These are phyloP conservation scores for Ethmia dodecea DNA, from an alignment of 2,888 invertebrate species.

Conservation along the genomic window DNA sequence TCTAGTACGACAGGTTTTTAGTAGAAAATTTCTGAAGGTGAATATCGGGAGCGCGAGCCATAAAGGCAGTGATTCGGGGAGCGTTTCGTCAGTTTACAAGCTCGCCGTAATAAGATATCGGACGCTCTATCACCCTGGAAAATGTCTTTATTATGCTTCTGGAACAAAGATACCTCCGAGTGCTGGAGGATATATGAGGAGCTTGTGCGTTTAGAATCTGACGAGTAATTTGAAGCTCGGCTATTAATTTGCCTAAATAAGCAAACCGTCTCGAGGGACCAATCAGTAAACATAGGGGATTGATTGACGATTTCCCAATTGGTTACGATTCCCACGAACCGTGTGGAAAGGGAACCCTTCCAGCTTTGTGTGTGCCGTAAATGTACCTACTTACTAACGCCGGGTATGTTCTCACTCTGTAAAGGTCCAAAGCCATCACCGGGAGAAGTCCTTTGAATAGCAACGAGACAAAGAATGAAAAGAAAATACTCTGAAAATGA, in stretches of 20 bases:
- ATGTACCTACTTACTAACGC: no score
- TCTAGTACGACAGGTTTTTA: slow-evolving; percentile 18
- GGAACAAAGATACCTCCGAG: slow-evolving; percentile 16
- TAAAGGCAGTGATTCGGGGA: slow-evolving; percentile 62
- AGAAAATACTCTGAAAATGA: slow-evolving; percentile 12
- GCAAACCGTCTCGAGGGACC: no score
- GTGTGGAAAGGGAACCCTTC: no score
- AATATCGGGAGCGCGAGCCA: slow-evolving; percentile 52
- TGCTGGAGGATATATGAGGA: slow-evolving; percentile 19
- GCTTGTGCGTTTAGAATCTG: slow-evolving; percentile 1
- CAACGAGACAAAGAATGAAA: slow-evolving; percentile 12
- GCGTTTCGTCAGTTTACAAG: slow-evolving; percentile 61
- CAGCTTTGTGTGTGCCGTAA: no score
- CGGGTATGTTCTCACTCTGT: no score
- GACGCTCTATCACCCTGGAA: slow-evolving; percentile 55
- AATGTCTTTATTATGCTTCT: slow-evolving; percentile 50
- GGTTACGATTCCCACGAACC: no score
- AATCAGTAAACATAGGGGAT: no score
- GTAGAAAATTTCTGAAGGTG: slow-evolving; percentile 43
- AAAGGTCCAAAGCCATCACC: slow-evolving; percentile 8
- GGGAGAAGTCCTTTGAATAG: slow-evolving; percentile 11
- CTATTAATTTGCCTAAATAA: no score
- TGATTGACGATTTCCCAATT: no score
- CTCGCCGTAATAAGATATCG: slow-evolving; percentile 62
- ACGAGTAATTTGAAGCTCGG: slow-evolving; percentile 1